Evolutionary conservation across 1,140 invertebrate species (phyloP).

Genomic region (honey bee (Apis mellifera)): Amel_HAv3.1 CM009935.2:3181501-3182000

Average conservation of each 20-base stretch:
- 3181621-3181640: constrained; percentile 33
- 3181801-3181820: constrained; percentile 31
- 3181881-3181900: constrained; percentile 49
- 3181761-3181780: constrained; percentile 40
- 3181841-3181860: constrained; percentile 21
- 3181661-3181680: constrained; percentile 74
- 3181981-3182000: too few relatives aligned
- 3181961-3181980: constrained; percentile 45
- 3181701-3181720: constrained; percentile 80
- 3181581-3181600: constrained; percentile 35
- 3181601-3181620: constrained; percentile 32
- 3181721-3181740: constrained; percentile 79
- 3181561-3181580: constrained; percentile 32
- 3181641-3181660: constrained; percentile 57
- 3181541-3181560: constrained; percentile 71
- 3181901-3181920: constrained; percentile 53
- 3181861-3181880: constrained; percentile 42
- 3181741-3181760: constrained; percentile 71
- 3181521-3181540: constrained; percentile 68
- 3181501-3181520: constrained; percentile 49
- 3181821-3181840: constrained; percentile 30
- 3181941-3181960: constrained; percentile 65
- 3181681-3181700: constrained; percentile 80
- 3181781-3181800: constrained; percentile 34
- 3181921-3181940: constrained; percentile 60